phyloP scores from a whole-genome alignment of 2,888 invertebrate species.

The Drosophila formosana region DNA sequence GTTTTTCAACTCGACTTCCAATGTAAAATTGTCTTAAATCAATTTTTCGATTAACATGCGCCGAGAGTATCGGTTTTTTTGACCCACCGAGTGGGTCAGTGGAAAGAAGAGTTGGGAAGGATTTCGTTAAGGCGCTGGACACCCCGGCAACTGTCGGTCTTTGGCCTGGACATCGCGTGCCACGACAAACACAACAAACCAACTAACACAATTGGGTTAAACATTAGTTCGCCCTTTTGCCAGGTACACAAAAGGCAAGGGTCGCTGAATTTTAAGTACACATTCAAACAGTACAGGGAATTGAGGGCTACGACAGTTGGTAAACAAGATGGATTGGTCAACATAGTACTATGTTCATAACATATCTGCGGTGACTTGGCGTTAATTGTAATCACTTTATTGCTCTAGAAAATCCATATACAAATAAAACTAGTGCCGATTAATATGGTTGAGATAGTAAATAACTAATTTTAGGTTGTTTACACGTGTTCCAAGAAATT shows the following conservation, averaged over 20 bases:
- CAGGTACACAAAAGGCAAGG: slow-evolving; percentile 7
- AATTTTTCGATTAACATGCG: slow-evolving; percentile 21
- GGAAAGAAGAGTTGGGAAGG: not conserved
- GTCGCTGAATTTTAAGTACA: slow-evolving; percentile 7
- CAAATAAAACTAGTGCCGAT: not conserved
- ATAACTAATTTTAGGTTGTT: not conserved
- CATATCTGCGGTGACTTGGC: slow-evolving; percentile 30
- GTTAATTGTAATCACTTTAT: slow-evolving; percentile 30
- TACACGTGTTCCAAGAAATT: not conserved
- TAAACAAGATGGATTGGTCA: slow-evolving; percentile 1
- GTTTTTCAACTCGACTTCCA: not conserved
- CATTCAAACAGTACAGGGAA: not conserved
- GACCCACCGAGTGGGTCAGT: slow-evolving; percentile 35
- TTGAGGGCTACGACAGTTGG: not conserved
- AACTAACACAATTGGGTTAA: slow-evolving; percentile 64
- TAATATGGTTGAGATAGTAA: slow-evolving; percentile 4
- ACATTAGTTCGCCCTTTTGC: slow-evolving; percentile 13
- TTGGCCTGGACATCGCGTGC: slow-evolving; percentile 70
- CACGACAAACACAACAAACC: slow-evolving; percentile 25
- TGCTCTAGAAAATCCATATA: slow-evolving; percentile 14
- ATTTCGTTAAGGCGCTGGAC: slow-evolving; percentile 17
- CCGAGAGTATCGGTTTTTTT: not conserved
- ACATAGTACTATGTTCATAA: slow-evolving; percentile 1
- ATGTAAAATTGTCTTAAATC: slow-evolving; percentile 30
- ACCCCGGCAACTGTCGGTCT: slow-evolving; percentile 48